Evolutionary conservation across 2,113 vertebrate species (phyloP), one percentile per base, ranked within the genome.

Genomic region (Xyrauchen texanus): DNA sequence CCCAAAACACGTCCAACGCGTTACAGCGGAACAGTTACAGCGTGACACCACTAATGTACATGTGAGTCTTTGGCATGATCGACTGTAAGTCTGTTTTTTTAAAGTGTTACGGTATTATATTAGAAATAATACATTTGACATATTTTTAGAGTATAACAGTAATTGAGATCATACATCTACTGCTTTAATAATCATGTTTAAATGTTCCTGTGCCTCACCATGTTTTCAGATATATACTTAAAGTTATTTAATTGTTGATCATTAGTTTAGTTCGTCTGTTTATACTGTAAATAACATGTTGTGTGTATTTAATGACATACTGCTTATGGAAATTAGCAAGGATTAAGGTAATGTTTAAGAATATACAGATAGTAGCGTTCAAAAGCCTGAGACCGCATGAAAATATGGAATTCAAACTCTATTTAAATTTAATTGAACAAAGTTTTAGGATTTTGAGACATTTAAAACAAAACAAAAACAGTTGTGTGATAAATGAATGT

Each of bases 21-120:
- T 51, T 44, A 49, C 47, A 8, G 8, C 42, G 82, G 74, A 80
- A 13, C n/a, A 16, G 7, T 72, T 81, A 77, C 21, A 8, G 34
- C 57, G 78, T 55, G 8, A 62, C 78, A 63, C 68, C 11, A 1
- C 8, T 3, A 34, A 3, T n/a, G 7, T n/a, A 64, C 82, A 80
- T 80, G 78, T 83, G 82, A 80, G 57, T 61, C 4, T 15, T 6
- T 16, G 8, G 1, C 34, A 11, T 42, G 7, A 63, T n/a, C 34
- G 21, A 34, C 21, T 34, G 67, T 72, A 63, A 77, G 69, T 64
- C 9, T 8, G 8, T 68, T 42, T 76, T 70, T 58, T 49, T 34
- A 10, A 65, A 3, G 7, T 12, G 3, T 66, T 58, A 1, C 15
- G n/a, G 6, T 15, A 11, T 13, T 57, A 57, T 58, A 7, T 58